phyloP scores from a whole-genome alignment of 2,888 invertebrate species.

The Tenodera sinensis region DNA sequence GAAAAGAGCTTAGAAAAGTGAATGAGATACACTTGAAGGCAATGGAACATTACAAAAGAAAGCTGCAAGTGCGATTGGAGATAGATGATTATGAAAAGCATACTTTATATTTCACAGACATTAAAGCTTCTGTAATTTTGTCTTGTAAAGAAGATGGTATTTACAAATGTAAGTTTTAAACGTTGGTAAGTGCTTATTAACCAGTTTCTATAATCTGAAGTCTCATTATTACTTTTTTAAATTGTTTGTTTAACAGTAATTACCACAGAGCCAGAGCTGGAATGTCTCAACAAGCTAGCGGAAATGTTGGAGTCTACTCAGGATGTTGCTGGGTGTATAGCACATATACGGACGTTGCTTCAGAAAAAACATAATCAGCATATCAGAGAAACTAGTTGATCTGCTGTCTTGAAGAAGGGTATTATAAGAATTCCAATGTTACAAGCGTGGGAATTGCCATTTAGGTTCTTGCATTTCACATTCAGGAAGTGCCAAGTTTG shows the following conservation, averaged over 20 bases:
- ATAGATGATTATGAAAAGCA: background rate
- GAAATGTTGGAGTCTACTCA: background rate
- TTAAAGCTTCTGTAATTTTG: background rate
- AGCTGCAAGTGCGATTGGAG: background rate
- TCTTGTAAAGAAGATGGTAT: background rate
- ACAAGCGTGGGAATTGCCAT: no score
- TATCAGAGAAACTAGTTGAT: background rate
- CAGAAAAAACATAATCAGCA: background rate
- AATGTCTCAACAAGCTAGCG: background rate
- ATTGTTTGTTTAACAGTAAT: background rate
- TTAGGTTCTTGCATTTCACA: no score
- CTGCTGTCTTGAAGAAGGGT: background rate
- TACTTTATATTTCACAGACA: background rate
- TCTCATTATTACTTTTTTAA: no score
- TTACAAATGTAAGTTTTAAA: background rate
- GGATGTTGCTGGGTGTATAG: background rate
- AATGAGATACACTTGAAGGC: background rate
- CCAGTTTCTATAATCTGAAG: no score
- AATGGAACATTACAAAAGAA: constrained; percentile 1
- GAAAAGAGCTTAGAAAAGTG: background rate
- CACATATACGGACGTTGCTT: background rate
- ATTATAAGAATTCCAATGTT: no score
- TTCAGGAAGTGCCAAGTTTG: no score
- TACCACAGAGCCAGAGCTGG: background rate
- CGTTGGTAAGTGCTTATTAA: no score